These are phyloP conservation scores for Gymnorhina tibicen DNA, from an alignment of 2,113 vertebrate species.

Conservation along the genomic window DNA sequence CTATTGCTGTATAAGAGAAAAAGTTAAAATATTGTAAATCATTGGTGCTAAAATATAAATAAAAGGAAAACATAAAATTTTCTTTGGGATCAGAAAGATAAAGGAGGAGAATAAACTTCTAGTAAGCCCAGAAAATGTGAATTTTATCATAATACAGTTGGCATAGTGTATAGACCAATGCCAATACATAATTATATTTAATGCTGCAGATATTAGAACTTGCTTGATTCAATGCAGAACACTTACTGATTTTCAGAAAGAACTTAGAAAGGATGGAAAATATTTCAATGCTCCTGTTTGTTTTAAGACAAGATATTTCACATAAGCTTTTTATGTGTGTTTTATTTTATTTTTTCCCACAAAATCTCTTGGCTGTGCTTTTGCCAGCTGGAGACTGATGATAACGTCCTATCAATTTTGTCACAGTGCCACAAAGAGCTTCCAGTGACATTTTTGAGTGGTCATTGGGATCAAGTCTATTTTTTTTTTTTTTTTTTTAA, in stretches of 20 bases:
- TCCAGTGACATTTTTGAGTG: not conserved
- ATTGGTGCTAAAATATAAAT: not conserved
- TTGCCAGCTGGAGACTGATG: not conserved
- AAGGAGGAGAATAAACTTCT: not conserved
- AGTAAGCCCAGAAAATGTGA: not conserved
- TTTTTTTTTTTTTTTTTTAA: not conserved
- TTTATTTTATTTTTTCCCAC: not conserved
- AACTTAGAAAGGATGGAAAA: not conserved
- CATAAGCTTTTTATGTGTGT: not conserved
- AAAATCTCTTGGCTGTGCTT: not conserved
- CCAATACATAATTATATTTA: not conserved
- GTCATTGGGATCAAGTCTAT: not conserved
- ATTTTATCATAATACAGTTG: not conserved
- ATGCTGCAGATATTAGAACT: not conserved
- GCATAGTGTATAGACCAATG: not conserved
- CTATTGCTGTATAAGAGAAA: not conserved
- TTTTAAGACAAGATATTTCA: not conserved
- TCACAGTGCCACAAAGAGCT: not conserved
- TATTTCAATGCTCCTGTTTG: not conserved
- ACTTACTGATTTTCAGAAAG: not conserved
- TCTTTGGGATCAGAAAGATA: not conserved
- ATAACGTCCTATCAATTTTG: not conserved
- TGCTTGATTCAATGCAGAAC: not conserved
- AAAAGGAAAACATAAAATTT: not conserved
- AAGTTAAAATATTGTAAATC: not conserved